Conservation (phyloP, 2,113 vertebrate genomes). For the Cebus imitator region DNA sequence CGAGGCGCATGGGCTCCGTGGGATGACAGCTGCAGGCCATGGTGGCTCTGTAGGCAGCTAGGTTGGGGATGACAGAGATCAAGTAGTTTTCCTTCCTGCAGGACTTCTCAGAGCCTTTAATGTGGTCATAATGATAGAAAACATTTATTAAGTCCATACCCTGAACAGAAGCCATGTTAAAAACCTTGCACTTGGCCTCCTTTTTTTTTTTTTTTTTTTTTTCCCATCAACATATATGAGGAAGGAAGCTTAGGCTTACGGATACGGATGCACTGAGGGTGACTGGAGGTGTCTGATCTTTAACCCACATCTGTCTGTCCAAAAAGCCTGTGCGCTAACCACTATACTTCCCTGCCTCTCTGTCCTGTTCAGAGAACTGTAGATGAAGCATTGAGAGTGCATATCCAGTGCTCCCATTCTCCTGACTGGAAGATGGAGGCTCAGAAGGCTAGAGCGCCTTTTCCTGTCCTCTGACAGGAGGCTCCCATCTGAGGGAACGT, state of each 20-base stretch:
- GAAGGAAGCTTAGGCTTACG: neutral
- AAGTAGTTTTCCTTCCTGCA: neutral
- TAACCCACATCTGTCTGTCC: neutral
- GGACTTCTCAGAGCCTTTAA: neutral
- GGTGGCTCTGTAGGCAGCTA: neutral
- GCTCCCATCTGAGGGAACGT: no score
- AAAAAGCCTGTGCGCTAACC: neutral
- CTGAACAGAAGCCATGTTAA: neutral
- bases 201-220: neutral
- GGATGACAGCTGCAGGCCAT: accelerated
- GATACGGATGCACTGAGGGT: accelerated
- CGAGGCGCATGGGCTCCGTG: accelerated
- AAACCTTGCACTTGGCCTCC: accelerated
- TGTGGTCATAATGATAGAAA: accelerated
- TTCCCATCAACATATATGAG: accelerated
- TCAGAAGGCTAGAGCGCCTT: neutral
- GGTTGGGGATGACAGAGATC: neutral
- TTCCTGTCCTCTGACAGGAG: neutral
- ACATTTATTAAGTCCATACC: neutral
- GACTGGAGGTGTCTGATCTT: neutral
- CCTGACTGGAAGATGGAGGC: neutral
- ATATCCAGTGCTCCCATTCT: neutral
- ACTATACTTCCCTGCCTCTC: no score
- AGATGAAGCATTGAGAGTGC: accelerated
- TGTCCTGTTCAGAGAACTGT: no score